Conservation (phyloP, 2,797 vertebrate genomes). For the Squalus acanthias region DNA sequence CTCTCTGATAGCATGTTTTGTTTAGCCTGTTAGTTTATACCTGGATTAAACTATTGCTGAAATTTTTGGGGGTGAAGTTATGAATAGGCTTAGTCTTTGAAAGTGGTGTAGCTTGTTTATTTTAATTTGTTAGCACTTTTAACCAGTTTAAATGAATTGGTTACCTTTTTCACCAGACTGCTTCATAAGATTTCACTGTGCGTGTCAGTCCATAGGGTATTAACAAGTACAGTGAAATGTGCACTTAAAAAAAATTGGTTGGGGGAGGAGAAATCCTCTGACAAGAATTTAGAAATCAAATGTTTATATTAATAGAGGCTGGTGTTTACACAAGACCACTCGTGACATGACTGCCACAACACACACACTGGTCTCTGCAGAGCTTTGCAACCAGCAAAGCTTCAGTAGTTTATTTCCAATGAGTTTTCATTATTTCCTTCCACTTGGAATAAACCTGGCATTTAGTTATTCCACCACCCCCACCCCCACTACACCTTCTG, state of each 20-base stretch:
- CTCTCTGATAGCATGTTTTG: too few relatives aligned
- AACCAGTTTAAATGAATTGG: too few relatives aligned
- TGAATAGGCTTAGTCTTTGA: too few relatives aligned
- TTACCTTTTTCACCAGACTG: not conserved
- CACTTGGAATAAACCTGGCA: not conserved
- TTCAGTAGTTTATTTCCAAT: not conserved
- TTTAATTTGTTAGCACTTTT: not conserved
- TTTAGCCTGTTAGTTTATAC: too few relatives aligned
- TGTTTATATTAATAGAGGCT: not conserved
- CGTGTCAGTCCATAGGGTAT: not conserved
- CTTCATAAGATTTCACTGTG: not conserved
- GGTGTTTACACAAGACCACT: not conserved
- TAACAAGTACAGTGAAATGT: not conserved
- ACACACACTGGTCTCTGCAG: too few relatives aligned
- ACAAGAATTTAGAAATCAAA: not conserved
- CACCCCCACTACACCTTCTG: not conserved
- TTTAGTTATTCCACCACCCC: not conserved
- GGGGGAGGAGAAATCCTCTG: not conserved
- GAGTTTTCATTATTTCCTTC: not conserved
- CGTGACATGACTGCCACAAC: not conserved
- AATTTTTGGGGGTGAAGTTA: too few relatives aligned
- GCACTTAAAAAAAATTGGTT: not conserved
- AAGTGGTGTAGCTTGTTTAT: not conserved
- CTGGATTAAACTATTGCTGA: too few relatives aligned
- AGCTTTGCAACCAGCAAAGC: not conserved